Conservation (phyloP, 2,888 invertebrate species). For the Cheilosia urbana region DNA sequence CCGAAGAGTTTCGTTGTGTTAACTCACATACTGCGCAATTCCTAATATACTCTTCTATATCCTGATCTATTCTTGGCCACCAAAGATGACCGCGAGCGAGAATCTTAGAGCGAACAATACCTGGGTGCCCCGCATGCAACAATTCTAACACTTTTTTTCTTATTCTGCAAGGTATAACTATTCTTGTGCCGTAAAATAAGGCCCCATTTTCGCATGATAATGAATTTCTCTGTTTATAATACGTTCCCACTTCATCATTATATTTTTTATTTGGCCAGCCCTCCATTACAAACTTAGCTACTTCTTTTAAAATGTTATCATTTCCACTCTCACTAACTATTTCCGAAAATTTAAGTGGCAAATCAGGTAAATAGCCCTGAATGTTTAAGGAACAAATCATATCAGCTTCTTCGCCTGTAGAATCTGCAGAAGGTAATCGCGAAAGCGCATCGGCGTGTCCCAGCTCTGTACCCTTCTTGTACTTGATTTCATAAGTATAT, state of each 20-base stretch:
- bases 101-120: slow-evolving; percentile 78
- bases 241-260: too few relatives aligned
- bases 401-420: slow-evolving; percentile 31
- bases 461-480: slow-evolving; percentile 5
- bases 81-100: slow-evolving; percentile 78
- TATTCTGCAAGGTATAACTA: slow-evolving; percentile 68
- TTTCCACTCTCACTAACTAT: slow-evolving; percentile 17
- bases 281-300: too few relatives aligned
- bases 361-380: slow-evolving; percentile 1
- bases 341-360: slow-evolving; percentile 48
- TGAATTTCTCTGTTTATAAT: too few relatives aligned
- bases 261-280: too few relatives aligned
- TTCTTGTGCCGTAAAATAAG: slow-evolving; percentile 13
- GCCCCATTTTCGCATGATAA: too few relatives aligned
- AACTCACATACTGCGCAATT: too few relatives aligned
- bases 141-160: slow-evolving; percentile 58
- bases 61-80: too few relatives aligned
- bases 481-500: slow-evolving; percentile 48
- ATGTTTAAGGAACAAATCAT: slow-evolving; percentile 57
- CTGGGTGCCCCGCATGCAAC: slow-evolving; percentile 78
- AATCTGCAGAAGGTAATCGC: slow-evolving; percentile 50
- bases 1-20: too few relatives aligned
- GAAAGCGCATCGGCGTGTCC: slow-evolving; percentile 74
- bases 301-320: not conserved
- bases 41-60: slow-evolving; percentile 40